Evolutionary conservation across 2,797 vertebrate genomes (phyloP).

Genomic region (Cheirogaleus major): DNA sequence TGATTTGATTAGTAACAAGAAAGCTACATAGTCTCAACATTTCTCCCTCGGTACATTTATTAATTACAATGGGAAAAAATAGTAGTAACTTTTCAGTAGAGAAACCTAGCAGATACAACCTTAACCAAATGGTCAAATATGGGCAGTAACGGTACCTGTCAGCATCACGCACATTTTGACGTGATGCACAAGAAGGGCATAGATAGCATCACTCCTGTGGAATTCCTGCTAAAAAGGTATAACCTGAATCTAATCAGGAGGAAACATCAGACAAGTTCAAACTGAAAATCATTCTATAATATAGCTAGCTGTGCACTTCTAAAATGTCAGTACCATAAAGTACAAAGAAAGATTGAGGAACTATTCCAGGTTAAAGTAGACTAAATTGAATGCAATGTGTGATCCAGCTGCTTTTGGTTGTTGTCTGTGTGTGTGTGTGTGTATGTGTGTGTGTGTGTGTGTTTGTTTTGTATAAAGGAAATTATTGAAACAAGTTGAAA

Average conservation of each 20-base stretch:
- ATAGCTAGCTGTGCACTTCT: not conserved
- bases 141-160: not conserved
- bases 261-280: not conserved
- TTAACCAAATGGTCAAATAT: not conserved
- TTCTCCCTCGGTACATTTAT: not conserved
- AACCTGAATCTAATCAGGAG: not conserved
- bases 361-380: not conserved
- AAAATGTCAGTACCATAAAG: not conserved
- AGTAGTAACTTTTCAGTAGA: not conserved
- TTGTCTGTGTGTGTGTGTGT: not conserved
- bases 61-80: not conserved
- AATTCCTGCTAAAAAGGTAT: not conserved
- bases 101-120: not conserved
- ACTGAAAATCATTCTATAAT: not conserved
- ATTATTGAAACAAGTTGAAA: conserved; percentile 5
- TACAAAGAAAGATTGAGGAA: not conserved
- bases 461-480: not conserved
- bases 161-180: not conserved
- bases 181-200: not conserved
- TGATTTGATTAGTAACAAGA: not conserved
- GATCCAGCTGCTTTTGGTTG: not conserved
- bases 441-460: no score
- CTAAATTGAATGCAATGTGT: not conserved
- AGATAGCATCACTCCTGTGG: not conserved
- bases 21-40: not conserved